A percentile compares a stretch with the other conserved stretches of the same genome.
Conservation (phyloP, 2,113 vertebrate species). For the Sula dactylatra region DNA sequence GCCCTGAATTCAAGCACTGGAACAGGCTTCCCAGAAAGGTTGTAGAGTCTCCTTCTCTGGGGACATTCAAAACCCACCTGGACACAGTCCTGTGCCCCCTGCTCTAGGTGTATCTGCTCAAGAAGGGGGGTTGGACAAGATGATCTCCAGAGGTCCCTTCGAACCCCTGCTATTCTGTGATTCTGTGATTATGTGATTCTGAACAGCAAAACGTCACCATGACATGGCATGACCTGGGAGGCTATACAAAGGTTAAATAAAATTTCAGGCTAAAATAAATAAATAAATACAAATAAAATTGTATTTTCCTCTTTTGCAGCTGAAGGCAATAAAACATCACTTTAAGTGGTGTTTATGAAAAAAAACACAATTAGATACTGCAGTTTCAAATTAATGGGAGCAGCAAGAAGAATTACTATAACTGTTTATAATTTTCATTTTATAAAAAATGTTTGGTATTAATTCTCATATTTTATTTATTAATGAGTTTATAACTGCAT, state of each 20-base stretch:
- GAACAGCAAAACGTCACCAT: neutral
- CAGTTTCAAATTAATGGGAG: neutral
- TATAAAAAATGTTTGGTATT: neutral
- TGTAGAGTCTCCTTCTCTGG: too few relatives aligned
- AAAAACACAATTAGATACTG: neutral
- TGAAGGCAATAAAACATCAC: neutral
- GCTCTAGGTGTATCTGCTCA: too few relatives aligned
- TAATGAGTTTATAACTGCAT: neutral
- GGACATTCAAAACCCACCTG: too few relatives aligned
- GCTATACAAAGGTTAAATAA: neutral
- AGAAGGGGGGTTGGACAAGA: too few relatives aligned
- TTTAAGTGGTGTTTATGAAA: neutral
- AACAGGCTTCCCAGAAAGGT: too few relatives aligned
- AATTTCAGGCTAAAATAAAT: neutral
- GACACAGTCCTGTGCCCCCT: too few relatives aligned
- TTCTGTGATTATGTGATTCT: too few relatives aligned
- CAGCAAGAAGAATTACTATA: neutral
- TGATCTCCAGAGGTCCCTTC: too few relatives aligned
- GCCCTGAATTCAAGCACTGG: too few relatives aligned
- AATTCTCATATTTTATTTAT: neutral
- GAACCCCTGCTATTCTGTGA: too few relatives aligned
- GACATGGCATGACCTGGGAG: neutral
- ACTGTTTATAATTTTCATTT: neutral
- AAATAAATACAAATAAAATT: neutral
- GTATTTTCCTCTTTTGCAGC: neutral